A percentile compares a stretch with the other conserved stretches of the same genome.
phyloP scores from a whole-genome alignment of 1,140 invertebrate species.

The Brachionus plicatilis region DNA sequence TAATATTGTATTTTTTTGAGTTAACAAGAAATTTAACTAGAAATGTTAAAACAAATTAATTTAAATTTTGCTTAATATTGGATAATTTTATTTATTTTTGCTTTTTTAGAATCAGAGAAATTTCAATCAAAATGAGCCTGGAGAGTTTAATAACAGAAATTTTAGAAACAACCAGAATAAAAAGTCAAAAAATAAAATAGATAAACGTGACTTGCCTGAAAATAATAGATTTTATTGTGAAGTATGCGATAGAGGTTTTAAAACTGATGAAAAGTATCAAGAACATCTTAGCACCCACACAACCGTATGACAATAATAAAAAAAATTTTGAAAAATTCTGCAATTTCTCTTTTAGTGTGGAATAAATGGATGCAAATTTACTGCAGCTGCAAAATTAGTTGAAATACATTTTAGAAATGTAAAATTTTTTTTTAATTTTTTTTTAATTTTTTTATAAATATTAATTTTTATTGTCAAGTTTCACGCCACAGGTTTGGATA shows the following conservation, averaged over 20 bases:
- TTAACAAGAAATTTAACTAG: too few relatives aligned
- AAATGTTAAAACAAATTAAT: background rate
- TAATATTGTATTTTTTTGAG: too few relatives aligned
- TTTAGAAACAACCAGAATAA: conserved; percentile 37
- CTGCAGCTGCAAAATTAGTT: conserved; percentile 70
- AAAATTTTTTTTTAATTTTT: background rate
- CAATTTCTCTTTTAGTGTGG: conserved; percentile 60
- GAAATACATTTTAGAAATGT: conserved; percentile 69
- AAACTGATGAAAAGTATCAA: conserved; percentile 59
- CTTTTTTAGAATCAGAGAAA: background rate
- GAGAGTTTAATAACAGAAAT: background rate
- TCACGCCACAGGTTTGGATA: conserved; percentile 70
- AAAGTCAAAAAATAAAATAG: conserved; percentile 45
- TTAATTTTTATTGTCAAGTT: conserved; percentile 55
- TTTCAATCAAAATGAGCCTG: background rate
- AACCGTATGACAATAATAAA: conserved; percentile 47
- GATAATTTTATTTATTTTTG: background rate
- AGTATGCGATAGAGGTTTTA: conserved; percentile 69
- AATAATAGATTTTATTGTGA: conserved; percentile 61
- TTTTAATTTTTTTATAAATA: background rate
- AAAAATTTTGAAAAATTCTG: background rate
- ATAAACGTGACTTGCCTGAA: conserved; percentile 49
- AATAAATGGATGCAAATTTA: conserved; percentile 72
- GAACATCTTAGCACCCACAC: conserved; percentile 66
- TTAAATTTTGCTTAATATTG: too few relatives aligned